Percentiles rank a stretch among this genome's conserved stretches.
These are phyloP conservation scores for Murina feae DNA, from an alignment of 2,113 vertebrate genomes.

Conservation along the genomic window DNA sequence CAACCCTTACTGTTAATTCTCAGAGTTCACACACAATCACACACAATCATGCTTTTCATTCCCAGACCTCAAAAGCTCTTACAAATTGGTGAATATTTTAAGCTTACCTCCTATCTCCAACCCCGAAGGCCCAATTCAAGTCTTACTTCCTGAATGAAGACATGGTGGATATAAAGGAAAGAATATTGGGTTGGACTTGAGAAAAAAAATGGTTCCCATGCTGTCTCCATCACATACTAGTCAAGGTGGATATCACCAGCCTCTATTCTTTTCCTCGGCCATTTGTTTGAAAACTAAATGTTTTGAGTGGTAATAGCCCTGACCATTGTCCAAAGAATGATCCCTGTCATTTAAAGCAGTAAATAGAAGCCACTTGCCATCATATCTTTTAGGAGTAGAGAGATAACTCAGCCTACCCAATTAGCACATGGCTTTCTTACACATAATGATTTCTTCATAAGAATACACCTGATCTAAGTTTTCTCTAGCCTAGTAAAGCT, in stretches of 20 bases:
- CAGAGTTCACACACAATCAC: constrained; percentile 40
- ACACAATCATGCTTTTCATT: constrained; percentile 64
- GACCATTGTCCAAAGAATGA: not conserved
- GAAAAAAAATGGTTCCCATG: not conserved
- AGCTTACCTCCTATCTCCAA: constrained; percentile 41
- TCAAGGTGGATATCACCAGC: not conserved
- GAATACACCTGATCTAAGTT: not conserved
- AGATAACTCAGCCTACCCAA: not conserved
- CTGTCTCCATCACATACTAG: not conserved
- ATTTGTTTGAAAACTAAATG: not conserved
- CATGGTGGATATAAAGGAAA: not conserved
- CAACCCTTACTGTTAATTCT: constrained; percentile 45
- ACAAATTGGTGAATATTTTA: constrained; percentile 43
- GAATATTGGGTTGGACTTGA: not conserved
- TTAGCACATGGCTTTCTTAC: not conserved
- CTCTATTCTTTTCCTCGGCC: not conserved
- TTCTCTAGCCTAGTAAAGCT: not conserved
- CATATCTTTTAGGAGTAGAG: not conserved
- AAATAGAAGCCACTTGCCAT: not conserved
- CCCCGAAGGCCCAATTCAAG: not conserved
- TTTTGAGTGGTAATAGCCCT: not conserved
- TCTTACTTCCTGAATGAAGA: not conserved
- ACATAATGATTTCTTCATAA: not conserved
- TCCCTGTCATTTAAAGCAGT: not conserved
- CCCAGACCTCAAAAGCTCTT: constrained; percentile 23